Conservation (phyloP, 2,797 vertebrate genomes). For the Atherinosoma microstoma region DNA sequence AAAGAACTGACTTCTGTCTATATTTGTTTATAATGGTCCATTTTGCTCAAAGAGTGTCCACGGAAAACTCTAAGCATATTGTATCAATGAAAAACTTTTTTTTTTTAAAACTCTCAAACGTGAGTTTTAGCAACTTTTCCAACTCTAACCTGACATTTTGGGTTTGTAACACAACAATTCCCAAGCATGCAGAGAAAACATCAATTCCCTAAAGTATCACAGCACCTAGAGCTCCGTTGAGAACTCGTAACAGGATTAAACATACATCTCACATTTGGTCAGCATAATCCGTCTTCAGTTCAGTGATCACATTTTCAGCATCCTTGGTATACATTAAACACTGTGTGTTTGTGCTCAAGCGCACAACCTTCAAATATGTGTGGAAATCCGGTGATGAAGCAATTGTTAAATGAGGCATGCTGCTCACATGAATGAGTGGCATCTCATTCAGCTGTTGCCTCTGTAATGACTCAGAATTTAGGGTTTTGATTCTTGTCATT, state of each 20-base stretch:
- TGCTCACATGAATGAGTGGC: conserved; percentile 19
- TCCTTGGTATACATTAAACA: neutral
- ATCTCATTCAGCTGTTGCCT: conserved; percentile 67
- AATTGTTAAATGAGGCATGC: conserved; percentile 25
- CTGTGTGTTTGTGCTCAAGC: neutral
- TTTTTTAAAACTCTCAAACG: too few relatives aligned
- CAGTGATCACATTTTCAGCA: conserved; percentile 7
- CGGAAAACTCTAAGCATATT: neutral
- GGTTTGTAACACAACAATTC: too few relatives aligned
- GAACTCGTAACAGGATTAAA: neutral
- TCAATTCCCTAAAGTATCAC: neutral
- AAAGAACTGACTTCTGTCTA: conserved; percentile 34
- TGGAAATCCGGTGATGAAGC: conserved; percentile 20
- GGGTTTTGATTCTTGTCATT: conserved; percentile 64
- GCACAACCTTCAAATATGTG: neutral
- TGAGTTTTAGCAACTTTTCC: too few relatives aligned
- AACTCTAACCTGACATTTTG: too few relatives aligned
- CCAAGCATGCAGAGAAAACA: neutral
- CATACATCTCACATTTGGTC: too few relatives aligned
- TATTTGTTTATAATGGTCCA: too few relatives aligned
- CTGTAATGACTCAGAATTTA: conserved; percentile 41
- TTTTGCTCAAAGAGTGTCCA: neutral
- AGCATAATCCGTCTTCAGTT: too few relatives aligned
- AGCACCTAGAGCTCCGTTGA: neutral
- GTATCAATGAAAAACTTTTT: too few relatives aligned